Conservation (phyloP, 2,797 vertebrate genomes). For the Manis pentadactyla region DNA sequence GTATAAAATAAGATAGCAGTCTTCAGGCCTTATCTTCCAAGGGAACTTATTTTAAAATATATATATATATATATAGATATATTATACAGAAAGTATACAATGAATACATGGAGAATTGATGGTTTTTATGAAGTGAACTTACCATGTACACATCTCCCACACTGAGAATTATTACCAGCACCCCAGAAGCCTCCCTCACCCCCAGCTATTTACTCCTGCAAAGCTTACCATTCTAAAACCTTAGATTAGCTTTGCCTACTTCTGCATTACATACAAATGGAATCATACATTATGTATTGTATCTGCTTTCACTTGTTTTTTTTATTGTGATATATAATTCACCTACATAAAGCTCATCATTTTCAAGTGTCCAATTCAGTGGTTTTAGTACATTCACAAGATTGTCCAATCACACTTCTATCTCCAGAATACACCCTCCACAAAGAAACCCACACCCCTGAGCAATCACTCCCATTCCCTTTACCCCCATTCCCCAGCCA, state of each 20-base stretch:
- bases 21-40: background rate
- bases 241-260: background rate
- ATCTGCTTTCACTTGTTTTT: background rate
- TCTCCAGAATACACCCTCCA: background rate
- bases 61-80: too few relatives aligned
- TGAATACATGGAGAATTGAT: background rate
- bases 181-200: background rate
- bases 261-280: background rate
- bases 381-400: background rate
- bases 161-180: background rate
- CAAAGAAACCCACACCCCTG: background rate
- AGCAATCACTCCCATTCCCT: background rate
- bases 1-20: background rate
- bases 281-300: background rate
- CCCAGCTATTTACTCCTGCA: too few relatives aligned
- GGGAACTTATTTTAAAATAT: background rate
- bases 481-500: background rate
- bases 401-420: background rate
- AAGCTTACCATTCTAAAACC: background rate
- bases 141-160: background rate
- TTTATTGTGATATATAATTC: constrained; percentile 1
- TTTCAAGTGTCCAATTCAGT: background rate
- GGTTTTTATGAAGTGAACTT: constrained; percentile 4
- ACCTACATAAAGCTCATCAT: constrained; percentile 7
- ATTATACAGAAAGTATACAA: background rate